phyloP scores from a whole-genome alignment of 1,140 invertebrate genomes.

The Achatina immaculata region DNA sequence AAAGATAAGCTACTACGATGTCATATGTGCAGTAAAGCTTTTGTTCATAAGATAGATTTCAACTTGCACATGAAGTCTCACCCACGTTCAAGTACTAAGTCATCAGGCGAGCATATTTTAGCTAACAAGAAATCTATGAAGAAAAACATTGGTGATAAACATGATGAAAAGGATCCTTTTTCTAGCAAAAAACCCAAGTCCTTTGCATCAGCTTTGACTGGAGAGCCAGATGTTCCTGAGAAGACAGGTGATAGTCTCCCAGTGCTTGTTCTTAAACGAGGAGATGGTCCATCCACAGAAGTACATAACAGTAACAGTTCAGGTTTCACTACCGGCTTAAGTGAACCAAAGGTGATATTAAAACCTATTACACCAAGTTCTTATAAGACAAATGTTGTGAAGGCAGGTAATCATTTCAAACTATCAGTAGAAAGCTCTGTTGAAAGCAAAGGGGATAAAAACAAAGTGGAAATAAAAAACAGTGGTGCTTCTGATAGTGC shows the following conservation, averaged over 20 bases:
- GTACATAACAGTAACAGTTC: slow-evolving; percentile 8
- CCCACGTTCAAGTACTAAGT: slow-evolving; percentile 9
- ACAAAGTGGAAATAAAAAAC: not conserved
- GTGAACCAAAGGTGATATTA: not conserved
- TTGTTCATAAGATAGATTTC: slow-evolving; percentile 33
- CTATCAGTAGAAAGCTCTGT: not conserved
- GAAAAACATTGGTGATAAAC: not conserved
- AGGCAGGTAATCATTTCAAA: not conserved
- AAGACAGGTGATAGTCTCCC: not conserved
- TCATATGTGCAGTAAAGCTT: slow-evolving; percentile 34
- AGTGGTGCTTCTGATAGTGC: not conserved
- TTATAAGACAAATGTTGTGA: not conserved
- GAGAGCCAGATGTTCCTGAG: not conserved
- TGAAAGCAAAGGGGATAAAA: not conserved
- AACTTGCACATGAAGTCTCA: slow-evolving; percentile 34
- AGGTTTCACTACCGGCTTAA: not conserved
- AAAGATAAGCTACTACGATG: slow-evolving; percentile 29
- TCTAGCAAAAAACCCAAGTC: slow-evolving; percentile 4
- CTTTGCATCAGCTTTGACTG: slow-evolving; percentile 29
- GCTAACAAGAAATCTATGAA: slow-evolving; percentile 2
- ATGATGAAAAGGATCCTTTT: not conserved
- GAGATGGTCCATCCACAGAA: not conserved
- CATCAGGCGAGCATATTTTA: not conserved
- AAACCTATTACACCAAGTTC: not conserved
- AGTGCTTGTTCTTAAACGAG: slow-evolving; percentile 2